A percentile compares a stretch with the other conserved stretches of the same genome.
phyloP scores from a whole-genome alignment of 2,888 invertebrate species.

The Pteria penguin region DNA sequence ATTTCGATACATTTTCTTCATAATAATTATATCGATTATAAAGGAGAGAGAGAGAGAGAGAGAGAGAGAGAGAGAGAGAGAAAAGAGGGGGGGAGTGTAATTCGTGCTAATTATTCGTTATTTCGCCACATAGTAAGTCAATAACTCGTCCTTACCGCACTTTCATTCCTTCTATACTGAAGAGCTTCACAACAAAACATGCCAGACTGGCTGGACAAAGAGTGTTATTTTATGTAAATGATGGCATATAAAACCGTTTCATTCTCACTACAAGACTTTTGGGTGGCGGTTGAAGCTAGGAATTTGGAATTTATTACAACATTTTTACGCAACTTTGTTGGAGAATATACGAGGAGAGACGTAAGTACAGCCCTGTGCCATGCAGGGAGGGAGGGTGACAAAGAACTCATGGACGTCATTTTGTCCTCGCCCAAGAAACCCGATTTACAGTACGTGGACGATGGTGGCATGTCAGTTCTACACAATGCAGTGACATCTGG shows the following conservation, averaged over 20 bases:
- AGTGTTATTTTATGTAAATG: background rate
- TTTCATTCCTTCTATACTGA: no score
- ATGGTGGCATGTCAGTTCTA: slow-evolving; percentile 46
- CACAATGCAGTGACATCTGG: slow-evolving; percentile 59
- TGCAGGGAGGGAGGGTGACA: slow-evolving; percentile 20
- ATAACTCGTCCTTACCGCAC: no score
- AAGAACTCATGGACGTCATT: slow-evolving; percentile 31
- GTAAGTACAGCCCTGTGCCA: slow-evolving; percentile 39
- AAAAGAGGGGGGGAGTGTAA: no score
- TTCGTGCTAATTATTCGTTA: no score
- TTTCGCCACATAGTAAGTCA: no score
- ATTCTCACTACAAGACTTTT: background rate
- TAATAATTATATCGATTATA: no score
- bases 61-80: no score
- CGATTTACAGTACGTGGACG: slow-evolving; percentile 44
- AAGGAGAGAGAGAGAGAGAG: no score
- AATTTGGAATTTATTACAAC: background rate
- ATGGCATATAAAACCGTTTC: background rate
- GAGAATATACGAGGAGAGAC: background rate
- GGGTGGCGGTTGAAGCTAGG: slow-evolving; percentile 7
- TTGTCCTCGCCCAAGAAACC: slow-evolving; percentile 29
- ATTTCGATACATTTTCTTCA: no score
- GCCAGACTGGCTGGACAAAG: no score
- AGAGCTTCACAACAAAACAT: slow-evolving; percentile 28
- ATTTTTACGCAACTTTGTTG: background rate